Conservation (phyloP, 2,797 vertebrate genomes). For the Gobionotothen gibberifrons region DNA sequence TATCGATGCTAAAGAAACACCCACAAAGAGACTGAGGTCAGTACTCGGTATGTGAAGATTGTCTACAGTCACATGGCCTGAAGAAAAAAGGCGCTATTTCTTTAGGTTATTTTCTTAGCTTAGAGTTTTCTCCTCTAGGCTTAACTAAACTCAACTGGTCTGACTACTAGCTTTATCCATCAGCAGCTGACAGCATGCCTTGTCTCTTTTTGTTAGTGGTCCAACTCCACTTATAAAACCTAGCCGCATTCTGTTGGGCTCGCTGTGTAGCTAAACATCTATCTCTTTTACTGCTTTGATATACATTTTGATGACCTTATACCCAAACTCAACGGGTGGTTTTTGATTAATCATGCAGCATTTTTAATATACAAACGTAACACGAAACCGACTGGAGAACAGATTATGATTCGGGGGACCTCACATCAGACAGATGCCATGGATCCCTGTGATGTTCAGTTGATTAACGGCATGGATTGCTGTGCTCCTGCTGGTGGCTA, state of each 20-base stretch:
- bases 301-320: slow-evolving; percentile 33
- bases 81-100: not conserved
- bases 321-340: slow-evolving; percentile 27
- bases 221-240: slow-evolving; percentile 4
- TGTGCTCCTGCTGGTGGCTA: slow-evolving; percentile 55
- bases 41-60: slow-evolving; percentile 7
- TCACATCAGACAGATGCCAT: slow-evolving; percentile 32
- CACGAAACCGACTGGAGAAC: slow-evolving; percentile 38
- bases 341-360: slow-evolving; percentile 37
- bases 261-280: slow-evolving; percentile 3
- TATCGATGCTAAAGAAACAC: not conserved
- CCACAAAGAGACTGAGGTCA: not conserved
- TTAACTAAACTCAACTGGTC: not conserved
- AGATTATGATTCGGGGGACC: slow-evolving; percentile 50
- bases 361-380: slow-evolving; percentile 41
- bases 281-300: not conserved
- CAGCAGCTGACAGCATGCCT: not conserved
- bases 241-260: not conserved
- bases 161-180: not conserved
- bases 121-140: not conserved
- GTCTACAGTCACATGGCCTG: slow-evolving; percentile 1
- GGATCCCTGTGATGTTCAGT: slow-evolving; percentile 52
- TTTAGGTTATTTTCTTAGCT: not conserved
- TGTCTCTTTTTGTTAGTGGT: slow-evolving; percentile 10
- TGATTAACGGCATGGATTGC: slow-evolving; percentile 62